Evolutionary conservation across 2,888 invertebrate genomes (phyloP).

Genomic region (Ectropis crepuscularia): DNA sequence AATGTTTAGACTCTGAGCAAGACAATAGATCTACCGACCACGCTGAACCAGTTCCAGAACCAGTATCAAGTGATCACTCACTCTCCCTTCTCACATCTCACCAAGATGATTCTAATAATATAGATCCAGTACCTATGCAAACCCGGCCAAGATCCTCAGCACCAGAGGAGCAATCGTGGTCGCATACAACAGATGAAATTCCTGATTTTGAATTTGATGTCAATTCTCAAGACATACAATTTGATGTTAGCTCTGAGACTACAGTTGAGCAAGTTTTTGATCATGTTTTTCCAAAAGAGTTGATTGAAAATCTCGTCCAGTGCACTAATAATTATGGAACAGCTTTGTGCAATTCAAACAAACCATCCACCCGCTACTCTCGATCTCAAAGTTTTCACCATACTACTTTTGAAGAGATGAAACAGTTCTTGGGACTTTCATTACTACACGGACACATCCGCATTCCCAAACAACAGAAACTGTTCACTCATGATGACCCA

Average conservation of each 20-base stretch:
- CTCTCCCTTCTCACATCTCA: too few relatives aligned
- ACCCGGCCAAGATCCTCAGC: too few relatives aligned
- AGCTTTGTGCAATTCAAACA: not conserved
- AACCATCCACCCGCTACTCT: not conserved
- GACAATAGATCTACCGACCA: too few relatives aligned
- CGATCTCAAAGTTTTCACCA: not conserved
- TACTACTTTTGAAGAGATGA: not conserved
- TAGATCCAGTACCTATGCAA: too few relatives aligned
- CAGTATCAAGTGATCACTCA: too few relatives aligned
- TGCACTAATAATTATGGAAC: not conserved
- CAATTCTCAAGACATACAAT: not conserved
- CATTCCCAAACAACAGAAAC: constrained; percentile 17
- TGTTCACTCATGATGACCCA: constrained; percentile 34
- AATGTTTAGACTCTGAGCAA: too few relatives aligned
- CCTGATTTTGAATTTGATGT: not conserved
- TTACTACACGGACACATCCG: constrained; percentile 8
- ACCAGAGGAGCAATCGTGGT: too few relatives aligned
- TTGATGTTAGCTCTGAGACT: not conserved
- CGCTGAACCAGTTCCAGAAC: too few relatives aligned
- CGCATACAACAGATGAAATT: not conserved
- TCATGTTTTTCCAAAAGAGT: not conserved
- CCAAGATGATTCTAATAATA: too few relatives aligned
- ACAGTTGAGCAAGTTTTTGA: not conserved
- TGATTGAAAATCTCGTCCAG: not conserved
- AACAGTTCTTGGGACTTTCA: not conserved